Evolutionary conservation across 2,888 invertebrate species (phyloP).

Genomic region (Synanthedon tipuliformis): DNA sequence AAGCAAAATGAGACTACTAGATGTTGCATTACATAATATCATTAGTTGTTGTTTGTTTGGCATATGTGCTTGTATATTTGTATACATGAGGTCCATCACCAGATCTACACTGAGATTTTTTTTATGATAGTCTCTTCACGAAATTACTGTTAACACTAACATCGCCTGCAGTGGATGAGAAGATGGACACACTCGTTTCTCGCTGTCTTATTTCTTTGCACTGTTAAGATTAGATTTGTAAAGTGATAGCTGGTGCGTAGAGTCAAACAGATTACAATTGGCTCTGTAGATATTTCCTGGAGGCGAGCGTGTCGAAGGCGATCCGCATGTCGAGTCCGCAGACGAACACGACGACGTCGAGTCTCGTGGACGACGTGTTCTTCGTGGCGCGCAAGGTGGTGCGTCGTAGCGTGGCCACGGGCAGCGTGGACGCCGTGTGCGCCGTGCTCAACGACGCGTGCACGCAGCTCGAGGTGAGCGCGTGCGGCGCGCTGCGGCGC

Average conservation of each 20-base stretch:
- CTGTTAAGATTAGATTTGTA: neutral
- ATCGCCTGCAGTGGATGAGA: too few species aligned
- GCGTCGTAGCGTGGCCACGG: conserved; percentile 87
- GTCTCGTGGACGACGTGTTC: conserved; percentile 97
- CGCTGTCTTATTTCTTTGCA: neutral
- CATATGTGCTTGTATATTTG: too few species aligned
- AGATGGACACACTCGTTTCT: too few species aligned
- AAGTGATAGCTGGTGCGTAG: neutral
- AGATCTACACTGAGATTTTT: too few species aligned
- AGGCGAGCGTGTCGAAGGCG: conserved; percentile 94
- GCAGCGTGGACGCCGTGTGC: conserved; percentile 95
- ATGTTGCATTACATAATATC: too few species aligned
- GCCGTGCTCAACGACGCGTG: conserved; percentile 95
- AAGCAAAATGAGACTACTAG: too few species aligned
- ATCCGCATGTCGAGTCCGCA: conserved; percentile 82
- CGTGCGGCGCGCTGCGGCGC: conserved; percentile 77
- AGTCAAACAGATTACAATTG: neutral
- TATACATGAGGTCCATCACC: too few species aligned
- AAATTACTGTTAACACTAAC: too few species aligned
- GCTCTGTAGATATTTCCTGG: conserved; percentile 81
- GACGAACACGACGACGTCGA: conserved; percentile 82
- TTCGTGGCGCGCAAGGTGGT: conserved; percentile 97
- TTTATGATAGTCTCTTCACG: too few species aligned
- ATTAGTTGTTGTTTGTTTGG: too few species aligned
- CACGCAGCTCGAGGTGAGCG: conserved; percentile 87